Percentiles rank a stretch among this genome's conserved stretches.
Evolutionary conservation across 2,113 vertebrate species (phyloP).

Genomic region (Myrmecophaga tridactyla): DNA sequence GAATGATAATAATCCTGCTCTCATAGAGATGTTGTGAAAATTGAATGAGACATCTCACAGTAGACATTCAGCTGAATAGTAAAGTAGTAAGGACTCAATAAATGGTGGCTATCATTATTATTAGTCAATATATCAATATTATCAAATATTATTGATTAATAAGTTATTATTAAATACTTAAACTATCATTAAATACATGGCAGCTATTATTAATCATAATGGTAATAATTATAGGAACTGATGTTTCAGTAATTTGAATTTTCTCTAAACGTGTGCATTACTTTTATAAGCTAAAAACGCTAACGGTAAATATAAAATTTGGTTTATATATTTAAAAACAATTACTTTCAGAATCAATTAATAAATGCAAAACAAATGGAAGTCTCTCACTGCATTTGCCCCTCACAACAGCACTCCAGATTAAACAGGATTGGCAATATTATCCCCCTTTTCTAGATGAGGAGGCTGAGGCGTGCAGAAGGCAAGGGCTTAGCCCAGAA

Average conservation of each 20-base stretch:
- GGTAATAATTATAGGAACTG: neutral
- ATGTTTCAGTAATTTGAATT: neutral
- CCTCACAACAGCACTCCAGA: neutral
- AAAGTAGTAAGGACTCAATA: neutral
- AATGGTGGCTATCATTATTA: neutral
- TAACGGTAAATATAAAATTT: neutral
- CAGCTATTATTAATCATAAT: neutral
- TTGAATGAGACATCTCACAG: neutral
- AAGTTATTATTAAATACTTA: neutral
- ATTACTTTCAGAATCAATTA: neutral
- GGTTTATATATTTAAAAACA: neutral
- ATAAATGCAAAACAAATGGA: neutral
- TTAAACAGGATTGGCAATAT: neutral
- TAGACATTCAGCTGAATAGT: neutral
- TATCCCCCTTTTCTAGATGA: neutral
- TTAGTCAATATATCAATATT: too few species aligned
- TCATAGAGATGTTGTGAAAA: neutral
- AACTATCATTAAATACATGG: neutral
- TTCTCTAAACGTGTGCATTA: neutral
- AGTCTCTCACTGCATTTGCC: neutral
- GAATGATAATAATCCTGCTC: neutral
- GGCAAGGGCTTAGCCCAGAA: neutral
- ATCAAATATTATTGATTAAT: neutral
- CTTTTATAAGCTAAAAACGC: neutral
- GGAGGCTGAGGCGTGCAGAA: neutral